Base-by-base conservation (phyloP, 2,113 vertebrate species). In the Myiopsitta monachus region DNA sequence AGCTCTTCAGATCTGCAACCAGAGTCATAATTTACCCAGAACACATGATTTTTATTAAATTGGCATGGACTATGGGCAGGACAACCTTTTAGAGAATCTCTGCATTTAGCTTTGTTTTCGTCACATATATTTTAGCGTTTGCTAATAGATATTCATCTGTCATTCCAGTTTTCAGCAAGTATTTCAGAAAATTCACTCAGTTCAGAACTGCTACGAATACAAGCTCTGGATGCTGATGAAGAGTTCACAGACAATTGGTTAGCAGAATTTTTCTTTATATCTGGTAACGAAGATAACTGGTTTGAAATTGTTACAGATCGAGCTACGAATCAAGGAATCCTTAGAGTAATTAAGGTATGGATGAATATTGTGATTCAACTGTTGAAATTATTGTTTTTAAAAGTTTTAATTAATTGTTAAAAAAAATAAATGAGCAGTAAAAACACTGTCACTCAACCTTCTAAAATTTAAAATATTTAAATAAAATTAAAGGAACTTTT, bases 251-350 rank as follows among this genome's bases (percentile, higher is more conserved):
- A 98, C 10, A 99, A 99, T 72, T 99, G 99, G 99, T 68, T 97
- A 52, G 96, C 98, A 22, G 87, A 98, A 21, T 99, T 98, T 96
- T 94, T 97, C 18, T 99, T 99, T 89, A 93, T 98, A 54, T 98
- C 98, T 15, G 99, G 99, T 88, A 99, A 99, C 75, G 99, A 99
- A 87, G 98, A 97, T 4, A 98, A 98, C 22, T 98, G 98, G 85
- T 99, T 99, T 96, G 98, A 98, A 86, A 98, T 99, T 39, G 93
- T 83, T 85, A 98, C 98, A 41, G 99, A 99, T 94, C 95, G 98
- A 49, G 73, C 92, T 13, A 99, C 98, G 93, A 99, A 99, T 14
- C 98, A 99, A 94, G 99, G 99, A 77, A 94, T 99, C 86, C 95
- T 99, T 68, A 98, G 97, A 97, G 98, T 99, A 30, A 68, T 98